Evolutionary conservation across 2,797 vertebrate species (phyloP).

Genomic region (Pseudochaenichthys georgianus): DNA sequence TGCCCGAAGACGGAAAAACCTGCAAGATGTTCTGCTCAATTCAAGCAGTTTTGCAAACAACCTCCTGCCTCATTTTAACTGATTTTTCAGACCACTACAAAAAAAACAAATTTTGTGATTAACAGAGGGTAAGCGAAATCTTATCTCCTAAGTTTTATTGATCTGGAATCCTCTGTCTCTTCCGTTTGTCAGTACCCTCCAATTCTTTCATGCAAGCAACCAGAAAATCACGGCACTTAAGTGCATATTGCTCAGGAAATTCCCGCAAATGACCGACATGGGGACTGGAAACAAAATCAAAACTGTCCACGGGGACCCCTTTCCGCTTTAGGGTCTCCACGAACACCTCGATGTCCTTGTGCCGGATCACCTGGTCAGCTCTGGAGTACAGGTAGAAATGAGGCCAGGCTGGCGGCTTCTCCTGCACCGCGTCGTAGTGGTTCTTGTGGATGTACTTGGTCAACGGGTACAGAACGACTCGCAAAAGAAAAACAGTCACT

Average conservation of each 20-base stretch:
- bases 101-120: background rate
- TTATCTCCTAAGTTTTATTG: slow-evolving; percentile 39
- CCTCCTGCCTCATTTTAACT: background rate
- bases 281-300: slow-evolving; percentile 90
- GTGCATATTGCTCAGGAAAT: slow-evolving; percentile 89
- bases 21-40: background rate
- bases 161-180: slow-evolving; percentile 53
- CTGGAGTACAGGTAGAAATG: slow-evolving; percentile 94
- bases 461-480: slow-evolving; percentile 89
- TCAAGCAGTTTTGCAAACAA: background rate
- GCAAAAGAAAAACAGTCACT: slow-evolving; percentile 82
- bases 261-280: slow-evolving; percentile 91
- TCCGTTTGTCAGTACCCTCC: slow-evolving; percentile 58
- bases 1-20: slow-evolving; percentile 9
- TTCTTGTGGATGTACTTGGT: slow-evolving; percentile 91
- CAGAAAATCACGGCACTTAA: slow-evolving; percentile 88
- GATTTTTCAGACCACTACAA: background rate
- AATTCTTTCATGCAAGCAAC: slow-evolving; percentile 81
- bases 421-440: slow-evolving; percentile 90
- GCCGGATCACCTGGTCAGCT: slow-evolving; percentile 87
- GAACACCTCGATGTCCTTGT: slow-evolving; percentile 88
- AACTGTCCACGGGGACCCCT: slow-evolving; percentile 82
- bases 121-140: background rate
- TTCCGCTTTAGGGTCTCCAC: slow-evolving; percentile 80
- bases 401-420: slow-evolving; percentile 89